Base-by-base conservation (phyloP, 1,140 invertebrate genomes). In the Orius laevigatus region DNA sequence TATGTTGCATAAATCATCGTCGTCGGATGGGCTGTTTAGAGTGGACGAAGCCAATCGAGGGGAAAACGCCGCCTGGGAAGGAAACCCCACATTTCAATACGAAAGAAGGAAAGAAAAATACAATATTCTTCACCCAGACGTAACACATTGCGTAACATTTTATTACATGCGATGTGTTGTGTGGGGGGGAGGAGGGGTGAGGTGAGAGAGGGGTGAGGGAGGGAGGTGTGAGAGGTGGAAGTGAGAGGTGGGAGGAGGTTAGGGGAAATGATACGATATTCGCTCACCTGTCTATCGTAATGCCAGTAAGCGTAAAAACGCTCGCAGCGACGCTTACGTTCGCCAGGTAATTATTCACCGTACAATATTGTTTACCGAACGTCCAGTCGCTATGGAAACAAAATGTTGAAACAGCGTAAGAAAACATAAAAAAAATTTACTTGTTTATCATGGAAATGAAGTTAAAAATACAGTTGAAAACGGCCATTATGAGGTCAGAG, bases 401-500 rank as follows among this genome's bases (percentile, higher is more conserved):
- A 38, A 32, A 36, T 34, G 16, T 8, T 9, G 3, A 34, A 33
- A 45, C 8, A 47, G n/a, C 8, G n/a, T 25, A 25, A 25, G 3
- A 4, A 25, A 25, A 4, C 8, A 25, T 4, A 4, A 4, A 25
- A 25, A 4, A 4, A 25, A 25, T 82, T 25, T 25, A 25, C 25
- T 25, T 25, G 25, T 25, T 25, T 25, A 25, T 25, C 25, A 94
- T 89, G 66, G 87, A 93, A 51, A 81, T 81, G 61, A 87, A 93
- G 65, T 91, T 93, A 66, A 93, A 93, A 53, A 84, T 78, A 53
- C 90, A 90, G 63, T 95, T 96, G 51, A 94, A 68, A 0, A 83
- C 79, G 0, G 90, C 86, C 60, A 93, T 85, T 67, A 93, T 76
- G n/a, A 87, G 73, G 63, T 95, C 90, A n/a, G 91, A 87, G 19